Base-by-base conservation (phyloP, 92 coral and sea anemone species). In the Ricordea florida region DNA sequence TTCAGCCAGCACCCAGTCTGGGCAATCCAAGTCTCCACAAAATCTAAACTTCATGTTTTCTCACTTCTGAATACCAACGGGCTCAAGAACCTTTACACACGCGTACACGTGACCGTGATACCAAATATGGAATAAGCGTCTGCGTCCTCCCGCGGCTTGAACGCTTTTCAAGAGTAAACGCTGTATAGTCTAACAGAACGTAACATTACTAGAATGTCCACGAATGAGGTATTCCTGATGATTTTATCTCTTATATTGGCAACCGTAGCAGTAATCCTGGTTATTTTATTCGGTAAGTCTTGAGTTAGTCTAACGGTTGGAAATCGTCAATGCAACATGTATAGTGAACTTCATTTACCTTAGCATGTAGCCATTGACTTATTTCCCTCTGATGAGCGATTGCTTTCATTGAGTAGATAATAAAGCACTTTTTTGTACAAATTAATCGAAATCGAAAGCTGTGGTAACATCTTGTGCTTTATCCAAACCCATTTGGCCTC, bases 1-100 rank as follows among this genome's bases (percentile, higher is more conserved):
- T 66, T 96, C 99, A 36, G 99, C 99, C 46, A 96, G 84, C 36
- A 92, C 99, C 99, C 99, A 96, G 77, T 96, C 99, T 27, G 99
- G 99, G 89, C 99, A 96, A 89, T 96, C 99, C 23, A 96, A 84
- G 23, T 96, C 99, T 35, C 99, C 99, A 80, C 99, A 96, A 80
- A 96, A 96, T 5, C 99, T 87, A 89, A 96, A 96, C 77, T 89
- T 89, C 99, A 96, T 96, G 21, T 45, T 89, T 13, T 52, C 26
- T 15, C 9, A n/a, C 40, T 20, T 4, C 24, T 26, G 18, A 11
- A 31, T 11, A 32, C 28, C 7, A 9, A n/a, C 13, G 13, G 3
- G 5, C 24, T 59, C 22, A 4, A 10, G 15, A 9, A 26, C 5
- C 16, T 1, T 2, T 4, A 15, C 32, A n/a, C n/a, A 22, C 8